Percentiles rank a stretch among this genome's conserved stretches.
Evolutionary conservation across 2,797 vertebrate genomes (phyloP).

Genomic region (Saguinus oedipus): DNA sequence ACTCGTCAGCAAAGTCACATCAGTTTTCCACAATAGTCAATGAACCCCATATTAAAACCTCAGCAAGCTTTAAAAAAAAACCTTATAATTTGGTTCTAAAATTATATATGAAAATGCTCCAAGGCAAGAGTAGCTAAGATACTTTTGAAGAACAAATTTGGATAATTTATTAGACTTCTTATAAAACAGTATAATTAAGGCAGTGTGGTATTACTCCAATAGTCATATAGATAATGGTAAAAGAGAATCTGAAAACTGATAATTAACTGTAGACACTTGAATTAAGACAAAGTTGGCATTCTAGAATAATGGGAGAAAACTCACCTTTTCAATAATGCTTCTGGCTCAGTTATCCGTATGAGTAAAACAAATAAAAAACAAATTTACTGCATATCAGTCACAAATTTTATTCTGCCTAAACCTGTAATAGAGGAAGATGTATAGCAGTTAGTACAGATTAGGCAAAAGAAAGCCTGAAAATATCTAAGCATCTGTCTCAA

Average conservation of each 20-base stretch:
- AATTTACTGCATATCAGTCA: background rate
- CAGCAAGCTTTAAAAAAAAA: background rate
- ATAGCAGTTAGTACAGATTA: background rate
- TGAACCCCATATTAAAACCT: background rate
- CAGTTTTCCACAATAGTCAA: background rate
- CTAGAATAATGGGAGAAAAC: background rate
- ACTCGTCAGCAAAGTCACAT: background rate
- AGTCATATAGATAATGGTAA: background rate
- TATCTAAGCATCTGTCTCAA: background rate
- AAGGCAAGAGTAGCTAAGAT: background rate
- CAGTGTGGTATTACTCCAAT: background rate
- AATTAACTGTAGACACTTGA: background rate
- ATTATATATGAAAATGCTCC: background rate
- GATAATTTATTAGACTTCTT: background rate
- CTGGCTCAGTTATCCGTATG: background rate
- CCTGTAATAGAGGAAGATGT: background rate
- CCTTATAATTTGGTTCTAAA: constrained; percentile 2
- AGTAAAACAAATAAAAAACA: background rate
- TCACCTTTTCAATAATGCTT: background rate
- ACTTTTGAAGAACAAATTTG: background rate
- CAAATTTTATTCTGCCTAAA: background rate
- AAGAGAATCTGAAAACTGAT: background rate
- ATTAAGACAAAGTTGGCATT: background rate
- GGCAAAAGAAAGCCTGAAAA: background rate
- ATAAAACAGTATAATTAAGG: background rate